These are phyloP conservation scores for Lutraria rhynchaena DNA, from an alignment of 1,140 invertebrate genomes.

Conservation along the genomic window DNA sequence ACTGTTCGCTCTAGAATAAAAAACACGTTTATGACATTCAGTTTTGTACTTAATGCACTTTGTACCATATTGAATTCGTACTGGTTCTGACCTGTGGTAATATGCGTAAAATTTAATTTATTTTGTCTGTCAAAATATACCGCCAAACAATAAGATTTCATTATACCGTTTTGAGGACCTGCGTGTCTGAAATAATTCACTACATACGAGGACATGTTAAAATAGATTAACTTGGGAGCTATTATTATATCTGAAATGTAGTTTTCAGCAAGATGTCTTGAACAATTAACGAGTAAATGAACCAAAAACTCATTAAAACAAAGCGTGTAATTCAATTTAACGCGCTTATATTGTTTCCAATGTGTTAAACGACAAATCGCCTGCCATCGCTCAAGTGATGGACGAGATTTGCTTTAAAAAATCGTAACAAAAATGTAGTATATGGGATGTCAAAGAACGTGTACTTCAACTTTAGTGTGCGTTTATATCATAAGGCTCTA, in stretches of 20 bases:
- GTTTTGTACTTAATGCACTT: slow-evolving; percentile 35
- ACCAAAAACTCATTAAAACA: slow-evolving; percentile 39
- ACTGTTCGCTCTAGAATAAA: no score
- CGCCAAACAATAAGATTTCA: slow-evolving; percentile 29
- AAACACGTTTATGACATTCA: no score
- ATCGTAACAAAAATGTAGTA: no score
- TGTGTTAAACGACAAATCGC: slow-evolving; percentile 25
- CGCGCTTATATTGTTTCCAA: slow-evolving; percentile 21
- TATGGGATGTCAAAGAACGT: no score
- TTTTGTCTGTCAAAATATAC: slow-evolving; percentile 51
- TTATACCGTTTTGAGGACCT: slow-evolving; percentile 26
- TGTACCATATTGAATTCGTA: slow-evolving; percentile 26
- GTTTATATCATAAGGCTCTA: no score
- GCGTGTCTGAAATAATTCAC: slow-evolving; percentile 39
- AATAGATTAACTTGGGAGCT: slow-evolving; percentile 30
- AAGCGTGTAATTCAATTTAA: slow-evolving; percentile 39
- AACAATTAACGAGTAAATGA: slow-evolving; percentile 8
- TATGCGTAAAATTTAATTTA: slow-evolving; percentile 49
- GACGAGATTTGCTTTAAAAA: slow-evolving; percentile 1
- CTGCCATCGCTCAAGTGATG: slow-evolving; percentile 11
- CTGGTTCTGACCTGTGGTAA: slow-evolving; percentile 39
- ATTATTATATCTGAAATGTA: background rate
- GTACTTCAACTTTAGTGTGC: no score
- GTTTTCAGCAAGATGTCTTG: slow-evolving; percentile 10
- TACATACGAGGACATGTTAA: slow-evolving; percentile 15